These are phyloP conservation scores for Apis mellifera DNA, from an alignment of 1,140 invertebrate species.

Conservation along the genomic window DNA sequence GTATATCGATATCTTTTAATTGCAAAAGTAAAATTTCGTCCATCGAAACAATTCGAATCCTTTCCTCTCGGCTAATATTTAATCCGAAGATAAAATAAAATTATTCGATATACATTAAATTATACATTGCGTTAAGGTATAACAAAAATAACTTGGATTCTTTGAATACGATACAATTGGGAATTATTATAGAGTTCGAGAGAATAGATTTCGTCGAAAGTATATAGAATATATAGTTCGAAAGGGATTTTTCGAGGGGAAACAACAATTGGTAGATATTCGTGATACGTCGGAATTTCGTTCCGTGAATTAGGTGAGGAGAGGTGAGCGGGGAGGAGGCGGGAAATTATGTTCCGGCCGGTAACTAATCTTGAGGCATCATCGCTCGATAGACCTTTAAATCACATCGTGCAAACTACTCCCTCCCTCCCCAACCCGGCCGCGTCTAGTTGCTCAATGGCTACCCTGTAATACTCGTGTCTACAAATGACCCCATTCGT, in stretches of 20 bases:
- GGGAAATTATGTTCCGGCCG: slow-evolving; percentile 64
- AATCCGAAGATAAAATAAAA: too few relatives aligned
- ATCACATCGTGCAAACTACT: slow-evolving; percentile 63
- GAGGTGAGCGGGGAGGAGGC: slow-evolving; percentile 29
- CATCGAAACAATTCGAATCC: too few relatives aligned
- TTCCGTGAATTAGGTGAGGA: slow-evolving; percentile 47
- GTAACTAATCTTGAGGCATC: slow-evolving; percentile 69
- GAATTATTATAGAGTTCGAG: too few relatives aligned
- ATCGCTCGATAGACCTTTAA: slow-evolving; percentile 71
- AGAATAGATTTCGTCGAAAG: too few relatives aligned
- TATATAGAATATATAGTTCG: too few relatives aligned
- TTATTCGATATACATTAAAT: too few relatives aligned
- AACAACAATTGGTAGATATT: slow-evolving; percentile 23
- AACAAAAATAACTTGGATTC: too few relatives aligned
- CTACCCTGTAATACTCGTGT: slow-evolving; percentile 65
- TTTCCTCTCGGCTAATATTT: too few relatives aligned
- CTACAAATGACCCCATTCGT: slow-evolving; percentile 70
- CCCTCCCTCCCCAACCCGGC: neutral
- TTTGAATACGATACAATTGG: too few relatives aligned
- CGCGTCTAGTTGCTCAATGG: slow-evolving; percentile 21
- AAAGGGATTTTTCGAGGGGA: neutral
- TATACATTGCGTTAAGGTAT: too few relatives aligned
- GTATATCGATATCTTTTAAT: neutral
- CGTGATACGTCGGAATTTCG: slow-evolving; percentile 39
- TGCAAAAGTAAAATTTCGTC: too few relatives aligned